A percentile compares a stretch with the other conserved stretches of the same genome.
Conservation (phyloP, 2,888 invertebrate genomes). For the Synanthedon formicaeformis region DNA sequence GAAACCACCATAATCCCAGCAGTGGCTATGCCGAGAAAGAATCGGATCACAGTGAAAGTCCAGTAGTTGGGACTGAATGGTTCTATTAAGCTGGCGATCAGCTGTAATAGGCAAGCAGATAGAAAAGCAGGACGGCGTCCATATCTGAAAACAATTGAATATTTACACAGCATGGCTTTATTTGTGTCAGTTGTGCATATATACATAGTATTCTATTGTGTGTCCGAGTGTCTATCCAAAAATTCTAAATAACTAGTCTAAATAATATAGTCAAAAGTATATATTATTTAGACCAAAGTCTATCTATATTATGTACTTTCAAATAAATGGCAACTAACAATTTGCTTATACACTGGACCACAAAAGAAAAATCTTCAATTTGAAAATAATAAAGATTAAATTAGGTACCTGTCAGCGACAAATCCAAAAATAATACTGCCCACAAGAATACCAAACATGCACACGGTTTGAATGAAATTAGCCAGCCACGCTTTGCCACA, state of each 20-base stretch:
- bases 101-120: neutral
- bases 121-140: neutral
- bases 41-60: constrained; percentile 1
- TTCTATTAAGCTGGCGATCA: neutral
- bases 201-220: too few relatives aligned
- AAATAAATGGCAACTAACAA: too few relatives aligned
- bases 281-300: too few relatives aligned
- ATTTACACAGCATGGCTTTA: too few relatives aligned
- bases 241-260: too few relatives aligned
- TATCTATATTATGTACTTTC: too few relatives aligned
- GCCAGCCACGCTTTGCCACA: constrained; percentile 67
- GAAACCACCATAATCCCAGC: constrained; percentile 69
- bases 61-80: neutral
- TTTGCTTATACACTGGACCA: too few relatives aligned
- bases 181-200: too few relatives aligned
- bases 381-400: too few relatives aligned
- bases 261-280: too few relatives aligned
- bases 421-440: constrained; percentile 74
- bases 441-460: constrained; percentile 74
- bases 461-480: constrained; percentile 72
- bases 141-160: neutral
- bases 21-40: neutral
- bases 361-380: too few relatives aligned
- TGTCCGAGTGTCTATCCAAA: too few relatives aligned
- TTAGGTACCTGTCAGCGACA: constrained; percentile 73